phyloP scores from a whole-genome alignment of 2,113 vertebrate genomes.

The Hydropotes inermis region DNA sequence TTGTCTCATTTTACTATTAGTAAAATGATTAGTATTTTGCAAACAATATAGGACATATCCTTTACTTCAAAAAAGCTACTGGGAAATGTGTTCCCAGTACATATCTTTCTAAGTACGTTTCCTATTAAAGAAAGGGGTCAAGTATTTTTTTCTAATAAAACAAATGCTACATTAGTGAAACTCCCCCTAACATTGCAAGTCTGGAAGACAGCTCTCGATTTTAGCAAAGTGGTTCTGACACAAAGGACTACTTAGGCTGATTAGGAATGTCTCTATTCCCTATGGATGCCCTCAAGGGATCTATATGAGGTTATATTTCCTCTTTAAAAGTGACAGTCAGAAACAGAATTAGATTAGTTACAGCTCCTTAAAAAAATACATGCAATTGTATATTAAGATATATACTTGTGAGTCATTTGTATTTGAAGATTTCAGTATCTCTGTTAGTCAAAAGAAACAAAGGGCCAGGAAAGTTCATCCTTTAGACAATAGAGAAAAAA shows the following conservation, averaged over 20 bases:
- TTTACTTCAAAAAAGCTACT: neutral
- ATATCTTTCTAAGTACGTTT: neutral
- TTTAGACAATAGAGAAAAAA: neutral
- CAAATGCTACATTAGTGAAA: slow-evolving; percentile 49
- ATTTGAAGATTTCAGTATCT: slow-evolving; percentile 34
- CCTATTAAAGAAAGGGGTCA: neutral
- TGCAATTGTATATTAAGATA: slow-evolving; percentile 33
- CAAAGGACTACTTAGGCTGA: slow-evolving; percentile 74
- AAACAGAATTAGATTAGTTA: slow-evolving; percentile 63
- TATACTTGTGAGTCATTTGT: slow-evolving; percentile 35
- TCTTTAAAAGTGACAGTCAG: slow-evolving; percentile 67
- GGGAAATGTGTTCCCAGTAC: neutral
- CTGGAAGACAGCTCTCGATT: slow-evolving; percentile 44
- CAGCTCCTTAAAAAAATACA: slow-evolving; percentile 61
- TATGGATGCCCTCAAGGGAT: slow-evolving; percentile 55
- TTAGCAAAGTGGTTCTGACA: slow-evolving; percentile 44
- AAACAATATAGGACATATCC: neutral
- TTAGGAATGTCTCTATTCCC: slow-evolving; percentile 52
- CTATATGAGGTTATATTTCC: slow-evolving; percentile 50
- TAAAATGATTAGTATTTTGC: neutral
- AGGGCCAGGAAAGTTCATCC: neutral
- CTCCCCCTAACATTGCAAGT: slow-evolving; percentile 46
- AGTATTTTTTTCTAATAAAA: slow-evolving; percentile 26
- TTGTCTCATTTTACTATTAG: neutral
- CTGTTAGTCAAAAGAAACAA: neutral